These are phyloP conservation scores for Nemapogon koenigi DNA, from an alignment of 2,888 invertebrate genomes.

Conservation along the genomic window DNA sequence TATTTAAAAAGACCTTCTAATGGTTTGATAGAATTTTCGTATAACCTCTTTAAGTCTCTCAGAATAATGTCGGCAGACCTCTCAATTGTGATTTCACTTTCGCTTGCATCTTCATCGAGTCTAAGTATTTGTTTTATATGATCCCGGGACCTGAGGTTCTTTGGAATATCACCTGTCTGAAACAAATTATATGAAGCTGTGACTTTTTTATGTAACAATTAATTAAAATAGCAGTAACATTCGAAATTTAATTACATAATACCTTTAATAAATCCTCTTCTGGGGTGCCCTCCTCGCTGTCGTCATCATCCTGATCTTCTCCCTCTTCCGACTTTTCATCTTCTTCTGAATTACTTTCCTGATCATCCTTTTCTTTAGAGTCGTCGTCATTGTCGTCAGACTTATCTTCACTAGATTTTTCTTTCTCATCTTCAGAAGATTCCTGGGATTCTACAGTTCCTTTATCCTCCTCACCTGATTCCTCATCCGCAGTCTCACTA, in stretches of 20 bases:
- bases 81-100: slow-evolving; percentile 72
- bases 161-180: slow-evolving; percentile 76
- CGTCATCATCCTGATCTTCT: slow-evolving; percentile 22
- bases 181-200: slow-evolving; percentile 23
- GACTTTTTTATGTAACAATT: not conserved
- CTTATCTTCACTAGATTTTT: slow-evolving; percentile 19
- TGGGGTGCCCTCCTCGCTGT: slow-evolving; percentile 58
- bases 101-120: slow-evolving; percentile 77
- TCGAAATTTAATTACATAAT: slow-evolving; percentile 1
- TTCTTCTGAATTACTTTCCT: slow-evolving; percentile 24
- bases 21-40: slow-evolving; percentile 88
- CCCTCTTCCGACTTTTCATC: slow-evolving; percentile 17
- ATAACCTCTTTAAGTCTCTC: slow-evolving; percentile 83
- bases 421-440: slow-evolving; percentile 24
- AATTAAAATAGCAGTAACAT: not conserved
- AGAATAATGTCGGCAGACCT: slow-evolving; percentile 80
- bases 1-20: slow-evolving; percentile 91
- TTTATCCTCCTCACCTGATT: slow-evolving; percentile 25
- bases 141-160: slow-evolving; percentile 77
- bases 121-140: slow-evolving; percentile 83
- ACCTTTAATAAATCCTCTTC: slow-evolving; percentile 68
- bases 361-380: slow-evolving; percentile 24
- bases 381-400: slow-evolving; percentile 15
- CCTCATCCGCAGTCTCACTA: slow-evolving; percentile 14
- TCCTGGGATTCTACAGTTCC: slow-evolving; percentile 26